phyloP scores from a whole-genome alignment of 2,797 vertebrate species.

The Adelosebastes latens region DNA sequence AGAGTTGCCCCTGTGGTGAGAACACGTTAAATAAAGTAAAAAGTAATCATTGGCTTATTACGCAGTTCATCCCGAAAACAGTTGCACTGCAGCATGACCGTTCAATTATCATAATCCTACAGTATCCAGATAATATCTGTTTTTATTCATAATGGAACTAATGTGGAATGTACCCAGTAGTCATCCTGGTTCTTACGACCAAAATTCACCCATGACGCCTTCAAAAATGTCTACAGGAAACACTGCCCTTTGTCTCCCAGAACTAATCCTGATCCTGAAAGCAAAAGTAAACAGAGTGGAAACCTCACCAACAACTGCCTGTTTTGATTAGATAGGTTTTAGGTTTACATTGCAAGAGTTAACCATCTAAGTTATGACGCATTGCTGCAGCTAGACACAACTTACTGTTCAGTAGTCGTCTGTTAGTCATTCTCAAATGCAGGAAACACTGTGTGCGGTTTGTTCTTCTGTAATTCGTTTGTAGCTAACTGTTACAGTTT shows the following conservation, averaged over 20 bases:
- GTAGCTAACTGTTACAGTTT: not conserved
- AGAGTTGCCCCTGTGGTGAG: constrained; percentile 23
- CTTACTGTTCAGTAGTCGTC: not conserved
- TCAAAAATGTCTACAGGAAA: constrained; percentile 65
- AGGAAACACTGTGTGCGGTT: not conserved
- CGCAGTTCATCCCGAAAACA: not conserved
- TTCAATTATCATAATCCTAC: not conserved
- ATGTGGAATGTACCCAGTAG: not conserved
- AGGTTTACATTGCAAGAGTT: constrained; percentile 21
- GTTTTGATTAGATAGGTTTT: constrained; percentile 41
- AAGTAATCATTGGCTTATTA: constrained; percentile 1
- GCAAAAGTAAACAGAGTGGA: constrained; percentile 64
- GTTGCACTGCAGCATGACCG: not conserved
- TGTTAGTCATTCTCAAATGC: constrained; percentile 14
- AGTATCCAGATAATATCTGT: not conserved
- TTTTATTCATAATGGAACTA: not conserved
- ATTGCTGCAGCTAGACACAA: constrained; percentile 4
- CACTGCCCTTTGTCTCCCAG: constrained; percentile 66
- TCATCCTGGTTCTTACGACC: not conserved
- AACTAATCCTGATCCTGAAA: constrained; percentile 63
- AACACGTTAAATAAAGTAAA: constrained; percentile 20
- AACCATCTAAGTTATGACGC: constrained; percentile 15
- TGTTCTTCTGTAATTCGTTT: not conserved
- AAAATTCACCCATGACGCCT: constrained; percentile 41
- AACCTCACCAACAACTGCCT: constrained; percentile 37